phyloP scores from a whole-genome alignment of 2,113 vertebrate species.

The Catagonus wagneri region DNA sequence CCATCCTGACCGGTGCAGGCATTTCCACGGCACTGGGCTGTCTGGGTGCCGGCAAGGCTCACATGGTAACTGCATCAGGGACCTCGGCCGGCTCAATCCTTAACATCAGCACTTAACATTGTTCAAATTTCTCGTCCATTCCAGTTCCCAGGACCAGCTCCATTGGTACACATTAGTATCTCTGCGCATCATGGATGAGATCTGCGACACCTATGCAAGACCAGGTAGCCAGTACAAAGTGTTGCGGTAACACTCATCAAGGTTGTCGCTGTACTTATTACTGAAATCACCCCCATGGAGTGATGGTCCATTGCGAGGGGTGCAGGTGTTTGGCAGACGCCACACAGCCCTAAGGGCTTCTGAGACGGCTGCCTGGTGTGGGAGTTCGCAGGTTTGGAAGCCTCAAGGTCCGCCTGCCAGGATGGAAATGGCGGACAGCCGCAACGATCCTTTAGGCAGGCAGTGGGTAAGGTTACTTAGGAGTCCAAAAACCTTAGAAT shows the following conservation, averaged over 20 bases:
- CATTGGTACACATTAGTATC: not conserved
- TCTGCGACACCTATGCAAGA: not conserved
- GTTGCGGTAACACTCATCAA: accelerated
- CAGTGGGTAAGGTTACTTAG: too few relatives aligned
- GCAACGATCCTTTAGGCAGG: not conserved
- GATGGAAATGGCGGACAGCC: not conserved
- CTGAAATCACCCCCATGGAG: accelerated
- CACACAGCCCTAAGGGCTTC: not conserved
- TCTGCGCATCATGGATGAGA: not conserved
- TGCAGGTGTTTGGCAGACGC: accelerated
- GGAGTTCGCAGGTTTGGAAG: not conserved
- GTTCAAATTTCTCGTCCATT: too few relatives aligned
- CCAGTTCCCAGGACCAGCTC: not conserved
- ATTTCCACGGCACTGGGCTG: not conserved
- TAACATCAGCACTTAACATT: not conserved
- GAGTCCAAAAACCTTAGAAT: not conserved
- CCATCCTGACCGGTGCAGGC: too few relatives aligned
- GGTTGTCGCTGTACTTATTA: accelerated
- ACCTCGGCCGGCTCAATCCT: not conserved
- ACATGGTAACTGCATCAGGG: not conserved
- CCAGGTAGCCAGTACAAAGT: not conserved
- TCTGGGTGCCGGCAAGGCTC: not conserved
- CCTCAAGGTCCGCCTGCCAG: too few relatives aligned
- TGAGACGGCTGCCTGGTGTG: accelerated
- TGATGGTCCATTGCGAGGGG: accelerated